Evolutionary conservation across 1,140 invertebrate species (phyloP), one percentile per base, ranked within the genome.

Genomic region (Akabosia matsudoensis): DNA sequence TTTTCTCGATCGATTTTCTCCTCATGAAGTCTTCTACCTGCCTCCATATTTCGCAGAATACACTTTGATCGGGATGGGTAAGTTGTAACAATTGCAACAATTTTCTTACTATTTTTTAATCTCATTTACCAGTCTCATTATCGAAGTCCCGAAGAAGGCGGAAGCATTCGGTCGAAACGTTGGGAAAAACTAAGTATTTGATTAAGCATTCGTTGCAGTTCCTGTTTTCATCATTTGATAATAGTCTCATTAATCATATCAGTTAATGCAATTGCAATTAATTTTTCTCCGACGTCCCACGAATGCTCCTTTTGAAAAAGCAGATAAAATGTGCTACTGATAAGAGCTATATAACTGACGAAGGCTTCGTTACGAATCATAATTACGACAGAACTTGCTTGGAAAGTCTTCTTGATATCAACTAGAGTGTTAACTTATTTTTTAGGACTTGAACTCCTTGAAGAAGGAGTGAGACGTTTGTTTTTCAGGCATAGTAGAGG

Each of bases 231-330:
- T n/a, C n/a, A n/a, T n/a, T n/a, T n/a, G n/a, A n/a, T n/a, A n/a
- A n/a, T n/a, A n/a, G n/a, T n/a, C n/a, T n/a, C n/a, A n/a, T n/a
- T n/a, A n/a, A n/a, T n/a, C n/a, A n/a, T n/a, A 34, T 74, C 76
- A 16, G 70, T 71, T 37, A 71, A 74, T 70, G 72, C 74, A 26
- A 45, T n/a, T 28, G 37, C 70, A 52, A 45, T 74, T 33, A 33
- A 24, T 30, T 78, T 45, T 33, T 78, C 76, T 18, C 73, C 33
- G 22, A 78, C 37, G 70, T 78, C 73, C 76, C 76, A 78, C 33
- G 73, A 78, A 37, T 54, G 33, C 31, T 78, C 73, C 76, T n/a
- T 78, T 24, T 3, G 52, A 1, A 70, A 51, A 14, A 3, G 16
- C 28, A 26, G 0, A 18, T 24, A 30, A 67, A 33, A 33, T 22